Base-by-base conservation (phyloP, 64 coral and sea anemone genomes). In the Acropora yongei region DNA sequence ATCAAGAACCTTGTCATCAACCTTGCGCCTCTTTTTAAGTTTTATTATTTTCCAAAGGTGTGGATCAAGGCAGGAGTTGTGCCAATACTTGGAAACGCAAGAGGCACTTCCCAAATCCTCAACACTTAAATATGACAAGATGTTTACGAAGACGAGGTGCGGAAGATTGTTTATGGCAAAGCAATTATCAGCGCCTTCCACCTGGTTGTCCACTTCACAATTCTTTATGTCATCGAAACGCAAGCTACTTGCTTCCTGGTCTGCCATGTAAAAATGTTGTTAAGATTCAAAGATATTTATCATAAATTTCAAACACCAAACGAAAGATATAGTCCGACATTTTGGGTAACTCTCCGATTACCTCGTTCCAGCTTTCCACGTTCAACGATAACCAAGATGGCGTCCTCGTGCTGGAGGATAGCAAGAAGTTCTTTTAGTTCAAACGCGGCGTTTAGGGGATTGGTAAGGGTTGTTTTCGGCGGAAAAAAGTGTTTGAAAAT, bases 1-100 rank as follows among this genome's bases (percentile, higher is more conserved):
- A 66, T 3, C 63, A 78, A 97, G 72, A 18, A 97, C 92, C 30
- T 82, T 83, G 80, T 91, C 83, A 9, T 83, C 81, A 8, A 97
- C 92, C 41, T 53, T 87, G n/a, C 46, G 68, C 45, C 88, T 80
- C 48, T 72, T 90, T 76, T 72, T 74, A 2, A 97, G 76, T 60
- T 61, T 67, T n/a, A 97, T 44, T 65, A 66, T 90, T 44, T 41
- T 86, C 95, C 95, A 97, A 12, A 97, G 76, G 46, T 88, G 40
- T 2, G 92, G 78, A 58, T 97, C 92, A 41, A 89, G 79, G 68
- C 82, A 83, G 57, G 81, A 88, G 46, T 88, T 88, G 19, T 97
- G 82, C 87, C 92, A 97, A 51, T 91, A 77, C 75, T 77, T 97
- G 44, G 88, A 97, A 67, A 97, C 95, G 51, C 77, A 88, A 50